Conservation (phyloP, 2,113 vertebrate genomes). For the Atractosteus spatula region DNA sequence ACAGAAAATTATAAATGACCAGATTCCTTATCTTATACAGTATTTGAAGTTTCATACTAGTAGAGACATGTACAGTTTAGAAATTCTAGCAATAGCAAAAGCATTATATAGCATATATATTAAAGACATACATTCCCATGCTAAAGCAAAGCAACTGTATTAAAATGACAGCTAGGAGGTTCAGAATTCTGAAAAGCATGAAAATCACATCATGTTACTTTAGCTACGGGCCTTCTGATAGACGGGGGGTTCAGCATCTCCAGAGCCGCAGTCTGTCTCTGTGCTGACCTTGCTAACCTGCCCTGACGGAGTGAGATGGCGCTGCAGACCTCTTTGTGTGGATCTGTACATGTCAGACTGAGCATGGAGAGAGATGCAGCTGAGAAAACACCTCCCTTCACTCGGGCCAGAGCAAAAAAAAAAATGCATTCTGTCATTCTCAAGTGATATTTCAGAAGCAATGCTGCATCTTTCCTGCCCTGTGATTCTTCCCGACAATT, state of each 20-base stretch:
- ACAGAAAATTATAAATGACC: no score
- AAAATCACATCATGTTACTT: background rate
- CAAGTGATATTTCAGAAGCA: background rate
- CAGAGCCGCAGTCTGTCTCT: background rate
- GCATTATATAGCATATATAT: no score
- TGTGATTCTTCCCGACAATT: no score
- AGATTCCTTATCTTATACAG: no score
- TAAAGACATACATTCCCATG: no score
- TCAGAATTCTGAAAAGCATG: background rate
- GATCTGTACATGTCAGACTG: conserved; percentile 5
- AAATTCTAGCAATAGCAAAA: no score
- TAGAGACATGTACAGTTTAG: no score
- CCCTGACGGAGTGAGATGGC: background rate
- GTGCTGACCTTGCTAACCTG: background rate
- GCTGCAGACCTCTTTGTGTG: background rate
- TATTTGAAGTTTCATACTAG: no score
- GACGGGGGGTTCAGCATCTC: background rate
- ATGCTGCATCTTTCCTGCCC: no score
- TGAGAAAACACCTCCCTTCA: conserved; percentile 61
- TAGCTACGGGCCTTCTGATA: background rate
- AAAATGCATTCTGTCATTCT: background rate
- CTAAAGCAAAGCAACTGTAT: background rate
- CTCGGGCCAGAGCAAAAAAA: background rate
- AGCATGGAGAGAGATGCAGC: conserved; percentile 42
- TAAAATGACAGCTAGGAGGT: background rate